These are phyloP conservation scores for Amazona guildingii DNA, from an alignment of 2,113 vertebrate species.

Conservation along the genomic window DNA sequence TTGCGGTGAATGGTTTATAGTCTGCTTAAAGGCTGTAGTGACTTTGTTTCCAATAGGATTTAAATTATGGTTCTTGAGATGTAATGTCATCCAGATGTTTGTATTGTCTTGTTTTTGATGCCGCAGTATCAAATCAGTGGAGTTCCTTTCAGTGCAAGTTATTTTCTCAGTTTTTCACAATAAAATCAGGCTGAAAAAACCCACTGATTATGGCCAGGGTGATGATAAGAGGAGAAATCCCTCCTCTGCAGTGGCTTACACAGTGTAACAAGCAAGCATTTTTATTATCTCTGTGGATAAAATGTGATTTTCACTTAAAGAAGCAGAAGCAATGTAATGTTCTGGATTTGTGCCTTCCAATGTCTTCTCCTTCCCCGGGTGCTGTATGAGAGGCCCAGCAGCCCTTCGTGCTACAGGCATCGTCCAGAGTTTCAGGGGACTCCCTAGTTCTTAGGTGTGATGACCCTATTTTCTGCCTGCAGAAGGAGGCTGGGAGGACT, in stretches of 20 bases:
- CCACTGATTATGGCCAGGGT: not conserved
- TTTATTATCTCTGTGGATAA: not conserved
- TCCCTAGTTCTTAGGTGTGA: not conserved
- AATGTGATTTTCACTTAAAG: not conserved
- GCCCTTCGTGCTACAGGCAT: not conserved
- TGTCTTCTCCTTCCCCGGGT: not conserved
- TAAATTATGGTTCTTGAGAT: not conserved
- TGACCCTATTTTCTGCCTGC: not conserved
- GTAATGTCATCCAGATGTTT: constrained; percentile 20
- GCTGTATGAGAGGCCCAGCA: not conserved
- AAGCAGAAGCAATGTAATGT: not conserved
- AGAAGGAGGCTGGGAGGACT: not conserved
- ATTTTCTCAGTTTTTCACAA: not conserved
- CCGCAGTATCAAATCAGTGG: not conserved
- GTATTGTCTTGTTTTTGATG: not conserved
- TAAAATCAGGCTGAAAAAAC: not conserved
- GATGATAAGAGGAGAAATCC: not conserved
- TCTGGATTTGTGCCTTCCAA: not conserved
- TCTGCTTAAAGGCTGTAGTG: not conserved
- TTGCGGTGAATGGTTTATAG: not conserved
- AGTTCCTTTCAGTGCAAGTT: not conserved
- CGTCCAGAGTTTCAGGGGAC: not conserved
- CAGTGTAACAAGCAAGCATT: not conserved
- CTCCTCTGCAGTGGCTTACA: not conserved
- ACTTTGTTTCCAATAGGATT: constrained; percentile 25